Conservation (phyloP, 1,140 invertebrate species). For the Cotesia glomerata region DNA sequence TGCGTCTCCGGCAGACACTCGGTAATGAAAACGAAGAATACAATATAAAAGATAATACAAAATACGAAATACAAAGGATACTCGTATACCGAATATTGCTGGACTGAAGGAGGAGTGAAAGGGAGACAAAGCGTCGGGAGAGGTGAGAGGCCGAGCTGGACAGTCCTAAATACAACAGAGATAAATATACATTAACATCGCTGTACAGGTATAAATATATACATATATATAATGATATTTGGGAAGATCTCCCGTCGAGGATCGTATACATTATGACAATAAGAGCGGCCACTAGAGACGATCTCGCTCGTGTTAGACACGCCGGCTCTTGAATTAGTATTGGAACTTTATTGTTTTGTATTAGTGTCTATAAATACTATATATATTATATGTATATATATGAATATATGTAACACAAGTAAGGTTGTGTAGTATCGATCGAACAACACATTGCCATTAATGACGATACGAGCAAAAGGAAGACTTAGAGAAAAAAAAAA, state of each 20-base stretch:
- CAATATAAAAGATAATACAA: too few relatives aligned
- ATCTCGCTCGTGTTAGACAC: constrained; percentile 27
- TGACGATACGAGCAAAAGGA: not conserved
- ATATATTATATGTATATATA: too few relatives aligned
- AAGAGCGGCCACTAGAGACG: constrained; percentile 28
- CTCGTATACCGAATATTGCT: too few relatives aligned
- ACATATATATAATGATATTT: not conserved
- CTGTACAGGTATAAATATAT: too few relatives aligned
- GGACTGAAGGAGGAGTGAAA: too few relatives aligned
- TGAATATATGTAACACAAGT: too few relatives aligned
- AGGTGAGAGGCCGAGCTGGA: constrained; percentile 7
- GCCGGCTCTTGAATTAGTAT: constrained; percentile 34
- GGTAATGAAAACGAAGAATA: constrained; percentile 1
- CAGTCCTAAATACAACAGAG: not conserved
- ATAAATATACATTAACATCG: too few relatives aligned
- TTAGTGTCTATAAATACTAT: too few relatives aligned
- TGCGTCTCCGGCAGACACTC: not conserved
- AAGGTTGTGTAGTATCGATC: constrained; percentile 24
- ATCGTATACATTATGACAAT: constrained; percentile 39
- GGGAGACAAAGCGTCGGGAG: not conserved
- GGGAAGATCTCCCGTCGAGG: constrained; percentile 2
- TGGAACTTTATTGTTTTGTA: too few relatives aligned
- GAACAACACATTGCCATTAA: not conserved
- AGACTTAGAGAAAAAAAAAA: not conserved
- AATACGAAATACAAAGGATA: too few relatives aligned